Base-by-base conservation (phyloP, 2,113 vertebrate genomes). In the Etheostoma cragini region DNA sequence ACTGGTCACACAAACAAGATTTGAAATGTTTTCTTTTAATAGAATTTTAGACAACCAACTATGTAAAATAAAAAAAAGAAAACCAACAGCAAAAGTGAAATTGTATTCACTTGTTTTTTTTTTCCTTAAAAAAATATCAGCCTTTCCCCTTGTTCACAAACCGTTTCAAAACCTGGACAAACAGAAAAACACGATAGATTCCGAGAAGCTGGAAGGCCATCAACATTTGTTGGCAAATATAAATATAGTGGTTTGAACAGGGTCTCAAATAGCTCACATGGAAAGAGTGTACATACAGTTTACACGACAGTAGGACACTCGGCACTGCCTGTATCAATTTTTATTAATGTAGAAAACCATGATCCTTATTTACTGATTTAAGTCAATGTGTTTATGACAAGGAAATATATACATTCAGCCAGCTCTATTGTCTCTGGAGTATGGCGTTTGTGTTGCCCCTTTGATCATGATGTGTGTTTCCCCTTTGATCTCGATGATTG, bases 231-330 rank as follows among this genome's bases (percentile, higher is more conserved):
- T 94, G 95, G 93, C 94, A 94, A 93, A 94, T 95, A 95, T 95
- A 95, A 95, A 95, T 95, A 95, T 95, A 95, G 94, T 95, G 95
- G 95, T 95, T 92, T 94, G 94, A 92, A 94, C 89, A 90, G 92
- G 93, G 94, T 93, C 73, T 93, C 85, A 92, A 93, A 94, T 73
- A 91, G 88, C 62, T 92, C 72, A 88, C 89, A 92, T 87, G 88
- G 89, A 94, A 93, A 94, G 92, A 93, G 92, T 86, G 80, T 91
- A 91, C 90, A 80, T 91, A 91, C 87, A 87, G 89, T 92, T 88
- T 79, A 87, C 81, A 91, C 19, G 71, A 93, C 93, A 92, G 91
- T 86, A 91, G 81, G 88, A 92, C 91, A 91, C 93, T 90, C 87
- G 86, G 89, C 90, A 86, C 91, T 78, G 91, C 87, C 91, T 87